These are phyloP conservation scores for Xestobium rufovillosum DNA, from an alignment of 2,888 invertebrate species.

Conservation along the genomic window DNA sequence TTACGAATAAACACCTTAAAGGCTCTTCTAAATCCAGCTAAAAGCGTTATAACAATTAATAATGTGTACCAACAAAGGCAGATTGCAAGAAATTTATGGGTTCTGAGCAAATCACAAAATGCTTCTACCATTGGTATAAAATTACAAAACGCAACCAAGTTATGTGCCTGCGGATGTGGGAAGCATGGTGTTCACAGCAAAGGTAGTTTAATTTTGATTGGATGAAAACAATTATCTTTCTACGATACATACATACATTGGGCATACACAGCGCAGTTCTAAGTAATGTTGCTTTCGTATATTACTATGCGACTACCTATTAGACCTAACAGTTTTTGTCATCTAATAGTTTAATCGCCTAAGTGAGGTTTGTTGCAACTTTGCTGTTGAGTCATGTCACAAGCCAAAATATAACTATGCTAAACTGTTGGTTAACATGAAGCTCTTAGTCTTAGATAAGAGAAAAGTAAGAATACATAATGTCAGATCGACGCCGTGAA, in stretches of 20 bases:
- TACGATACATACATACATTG: not conserved
- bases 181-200: slow-evolving; percentile 59
- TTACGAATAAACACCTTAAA: slow-evolving; percentile 42
- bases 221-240: not conserved
- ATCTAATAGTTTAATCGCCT: too few species aligned
- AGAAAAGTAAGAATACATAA: too few species aligned
- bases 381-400: too few species aligned
- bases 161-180: slow-evolving; percentile 64
- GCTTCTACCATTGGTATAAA: slow-evolving; percentile 33
- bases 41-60: slow-evolving; percentile 31
- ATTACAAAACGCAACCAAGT: slow-evolving; percentile 51
- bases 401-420: too few species aligned
- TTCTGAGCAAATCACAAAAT: slow-evolving; percentile 52
- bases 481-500: too few species aligned
- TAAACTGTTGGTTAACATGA: too few species aligned
- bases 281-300: too few species aligned
- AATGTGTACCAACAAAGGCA: slow-evolving; percentile 44
- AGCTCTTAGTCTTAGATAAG: too few species aligned
- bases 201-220: slow-evolving; percentile 45
- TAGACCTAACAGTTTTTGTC: too few species aligned
- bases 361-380: too few species aligned
- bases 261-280: too few species aligned
- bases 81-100: slow-evolving; percentile 64
- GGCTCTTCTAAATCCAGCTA: slow-evolving; percentile 33
- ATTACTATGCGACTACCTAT: too few species aligned